A percentile compares a stretch with the other conserved stretches of the same genome.
Evolutionary conservation across 2,888 invertebrate species (phyloP).

Genomic region (Nephrotoma appendiculata): DNA sequence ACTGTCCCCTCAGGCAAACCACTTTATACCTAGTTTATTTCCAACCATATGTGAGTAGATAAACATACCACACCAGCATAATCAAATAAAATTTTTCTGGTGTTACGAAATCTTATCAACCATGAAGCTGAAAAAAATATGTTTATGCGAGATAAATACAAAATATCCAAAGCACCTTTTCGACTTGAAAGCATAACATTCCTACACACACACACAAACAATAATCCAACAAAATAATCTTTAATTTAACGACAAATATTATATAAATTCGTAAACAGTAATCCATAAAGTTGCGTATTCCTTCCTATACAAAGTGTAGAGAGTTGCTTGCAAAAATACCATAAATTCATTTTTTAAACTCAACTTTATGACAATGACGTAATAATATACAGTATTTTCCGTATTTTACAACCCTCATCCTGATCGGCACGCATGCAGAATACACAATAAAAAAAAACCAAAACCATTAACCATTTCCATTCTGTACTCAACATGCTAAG

Average conservation of each 20-base stretch:
- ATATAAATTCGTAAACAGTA: not conserved
- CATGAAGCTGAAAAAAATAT: too few species aligned
- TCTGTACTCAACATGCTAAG: not conserved
- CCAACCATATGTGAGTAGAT: too few species aligned
- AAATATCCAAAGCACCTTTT: not conserved
- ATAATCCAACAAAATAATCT: not conserved
- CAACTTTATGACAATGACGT: not conserved
- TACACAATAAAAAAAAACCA: not conserved
- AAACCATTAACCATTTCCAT: too few species aligned
- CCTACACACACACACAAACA: not conserved
- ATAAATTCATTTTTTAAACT: not conserved
- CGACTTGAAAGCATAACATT: not conserved
- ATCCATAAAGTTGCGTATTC: not conserved
- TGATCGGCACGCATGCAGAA: not conserved
- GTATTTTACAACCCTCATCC: not conserved
- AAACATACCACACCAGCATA: too few species aligned
- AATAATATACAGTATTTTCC: not conserved
- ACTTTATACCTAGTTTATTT: too few species aligned
- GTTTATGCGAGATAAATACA: too few species aligned
- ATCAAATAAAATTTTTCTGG: too few species aligned
- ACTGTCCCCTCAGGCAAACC: too few species aligned
- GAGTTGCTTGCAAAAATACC: not conserved
- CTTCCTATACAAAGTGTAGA: not conserved
- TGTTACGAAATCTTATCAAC: too few species aligned
- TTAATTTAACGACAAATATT: not conserved